Evolutionary conservation across 2,113 vertebrate genomes (phyloP), one percentile per base, ranked within the genome.

Genomic region (Mormyrus lacerda): DNA sequence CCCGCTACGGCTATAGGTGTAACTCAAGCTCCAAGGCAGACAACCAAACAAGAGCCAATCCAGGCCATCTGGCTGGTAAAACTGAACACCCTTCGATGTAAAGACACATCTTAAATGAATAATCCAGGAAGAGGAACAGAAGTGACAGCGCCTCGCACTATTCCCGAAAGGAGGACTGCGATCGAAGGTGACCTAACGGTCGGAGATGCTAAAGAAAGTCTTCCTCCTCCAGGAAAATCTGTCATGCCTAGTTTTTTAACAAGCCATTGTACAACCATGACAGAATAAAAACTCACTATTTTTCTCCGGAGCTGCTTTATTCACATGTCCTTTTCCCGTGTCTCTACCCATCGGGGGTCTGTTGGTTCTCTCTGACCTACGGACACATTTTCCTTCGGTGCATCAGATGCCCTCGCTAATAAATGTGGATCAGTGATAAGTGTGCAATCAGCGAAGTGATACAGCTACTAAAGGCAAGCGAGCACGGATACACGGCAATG

Each of bases 41-140:
- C 55, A 48, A 47, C 51, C 47, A 42, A 79, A 69, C 13, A 42
- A 21, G 11, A 55, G 44, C 9, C 82, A 42, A 79, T 19, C 11
- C 73, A 42, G 73, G 73, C 82, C 82, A 45, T 47, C 9, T 11
- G 82, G 7, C 44, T 84, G 82, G 13, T 84, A 42, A 84, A 84
- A 45, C 42, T 9, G 0, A 84, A 84, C 42, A n/a, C 58, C n/a
- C 58, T 27, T 7, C n/a, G 44, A 79, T 48, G 44, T 48, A 42
- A 76, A 58, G 11, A 50, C 42, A 44, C 51, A 55, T 88, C 65
- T 73, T 65, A 88, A 48, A 73, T 88, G 73, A 89, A 51, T 79
- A 89, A 89, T 87, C 50, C 65, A 79, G 65, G 17, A 51, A 27
- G n/a, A 39, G 53, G 51, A 69, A 11, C 10, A 39, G 73, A 7